Base-by-base conservation (phyloP, 2,797 vertebrate genomes). In the Perdix hodgsoniae region DNA sequence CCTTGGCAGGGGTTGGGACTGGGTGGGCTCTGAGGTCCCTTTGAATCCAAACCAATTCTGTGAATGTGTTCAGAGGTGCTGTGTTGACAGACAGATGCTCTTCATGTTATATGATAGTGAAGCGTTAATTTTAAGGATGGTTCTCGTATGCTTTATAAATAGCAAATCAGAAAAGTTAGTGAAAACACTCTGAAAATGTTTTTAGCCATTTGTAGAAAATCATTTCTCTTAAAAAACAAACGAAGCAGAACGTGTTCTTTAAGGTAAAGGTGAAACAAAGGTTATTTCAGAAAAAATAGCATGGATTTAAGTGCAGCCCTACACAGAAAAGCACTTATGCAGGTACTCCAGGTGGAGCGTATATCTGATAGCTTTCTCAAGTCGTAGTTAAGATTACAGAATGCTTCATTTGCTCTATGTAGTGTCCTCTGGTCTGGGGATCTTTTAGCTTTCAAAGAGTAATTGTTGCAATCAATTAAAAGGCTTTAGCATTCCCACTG, bases 371-470 rank as follows among this genome's bases (percentile, higher is more conserved):
- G 42, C 63, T 88, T 95, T 88, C 40, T 73, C 56, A 56, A 92
- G 47, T 57, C 40, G 39, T 8, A 82, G 60, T 33, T 14, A 2
- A 16, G 29, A 73, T 52, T 52, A 57, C 16, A 70, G 60, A 61
- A 35, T 0, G 0, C 78, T 81, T 70, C 8, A 39, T 76, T 83
- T 89, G 70, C 11, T 83, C 79, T 91, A 47, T 75, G 35, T 75
- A 64, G 79, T 70, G 73, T 89, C 85, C 88, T 88, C 33, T 21
- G 47, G 66, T 72, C 70, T 60, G 60, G 76, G 66, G 17, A 82
- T 78, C 33, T 76, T 93, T 93, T 67, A 81, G 57, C 64, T 91
- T 94, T 83, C 79, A 66, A 42, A 81, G 71, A 94, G 78, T 74
- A 85, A 89, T 87, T 6, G 0, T 40, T 66, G 33, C 76, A 91